Base-by-base conservation (phyloP, 2,888 invertebrate genomes). In the Xestia ashworthii region DNA sequence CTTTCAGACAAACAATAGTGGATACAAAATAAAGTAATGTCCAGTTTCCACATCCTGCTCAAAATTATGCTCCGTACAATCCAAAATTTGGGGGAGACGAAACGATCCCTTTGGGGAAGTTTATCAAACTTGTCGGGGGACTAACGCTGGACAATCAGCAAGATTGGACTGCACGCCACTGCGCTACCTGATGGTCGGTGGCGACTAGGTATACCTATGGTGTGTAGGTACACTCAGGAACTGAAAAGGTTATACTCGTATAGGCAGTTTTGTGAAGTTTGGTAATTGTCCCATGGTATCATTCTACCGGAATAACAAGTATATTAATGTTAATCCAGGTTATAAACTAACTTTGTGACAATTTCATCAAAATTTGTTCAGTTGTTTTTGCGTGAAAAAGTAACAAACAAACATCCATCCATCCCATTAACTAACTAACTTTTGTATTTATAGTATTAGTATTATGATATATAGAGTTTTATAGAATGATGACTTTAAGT, bases 121-220 rank as follows among this genome's bases (percentile, higher is more conserved):
- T 90, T 89, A 89, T 90, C 87, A 91, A 85, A 88, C 86, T 82
- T 74, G 74, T 53, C 67, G 62, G 81, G 84, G 83, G 64, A 9
- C 78, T 71, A 79, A 76, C 76, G 72, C 60, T 76, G 86, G 81
- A 86, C 81, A 81, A 83, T 86, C 87, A 85, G 83, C 84, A 76
- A 86, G 86, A 90, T 90, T 90, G 87, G 82, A 89, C 74, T 85
- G 86, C 87, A 88, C 58, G 22, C 84, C 32, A 11, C 11, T 22
- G 64, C 6, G n/a, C n/a, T 12, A 6, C 19, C 14, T 6, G 60
- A 53, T 60, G 32, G 19, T 58, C 1, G 25, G 53, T 44, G 32
- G 48, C 16, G n/a, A 22, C 60, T 22, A 73, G 22, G 64, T 70
- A 74, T 53, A 48, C 12, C 4, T 75, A 73, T 53, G n/a, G 25